phyloP scores from a whole-genome alignment of 2,113 vertebrate species.

The Daboia siamensis region DNA sequence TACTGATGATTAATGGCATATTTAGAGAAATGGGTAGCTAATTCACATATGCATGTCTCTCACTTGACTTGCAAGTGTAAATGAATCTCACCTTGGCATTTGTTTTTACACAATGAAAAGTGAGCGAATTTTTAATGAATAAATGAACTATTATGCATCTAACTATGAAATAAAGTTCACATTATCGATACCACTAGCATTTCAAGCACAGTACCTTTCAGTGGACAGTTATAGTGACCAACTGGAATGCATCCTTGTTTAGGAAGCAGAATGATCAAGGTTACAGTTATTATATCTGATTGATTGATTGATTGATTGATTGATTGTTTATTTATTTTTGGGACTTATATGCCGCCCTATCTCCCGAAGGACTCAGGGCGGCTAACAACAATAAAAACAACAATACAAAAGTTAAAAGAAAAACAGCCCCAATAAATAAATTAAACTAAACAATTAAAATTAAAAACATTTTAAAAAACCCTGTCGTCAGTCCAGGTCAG shows the following conservation, averaged over 20 bases:
- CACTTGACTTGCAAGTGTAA: not conserved
- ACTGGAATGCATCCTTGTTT: not conserved
- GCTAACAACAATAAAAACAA: too few species aligned
- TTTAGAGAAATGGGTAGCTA: accelerated
- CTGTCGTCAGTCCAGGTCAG: too few species aligned
- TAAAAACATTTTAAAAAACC: too few species aligned
- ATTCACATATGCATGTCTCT: not conserved
- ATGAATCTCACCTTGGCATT: not conserved
- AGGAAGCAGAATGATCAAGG: not conserved
- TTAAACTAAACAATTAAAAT: too few species aligned
- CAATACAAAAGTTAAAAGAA: too few species aligned
- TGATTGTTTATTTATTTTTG: too few species aligned
- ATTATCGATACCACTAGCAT: not conserved
- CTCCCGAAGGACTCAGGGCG: too few species aligned
- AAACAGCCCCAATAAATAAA: too few species aligned
- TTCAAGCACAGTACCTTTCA: not conserved
- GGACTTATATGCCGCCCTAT: too few species aligned
- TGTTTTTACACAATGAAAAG: not conserved
- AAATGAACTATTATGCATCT: not conserved
- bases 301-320: too few species aligned
- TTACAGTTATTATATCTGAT: not conserved
- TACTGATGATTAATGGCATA: not conserved
- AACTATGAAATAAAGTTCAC: not conserved
- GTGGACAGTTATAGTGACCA: not conserved
- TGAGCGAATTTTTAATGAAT: not conserved